Conservation (phyloP, 2,888 invertebrate species). For the Oegoconia quadripuncta region DNA sequence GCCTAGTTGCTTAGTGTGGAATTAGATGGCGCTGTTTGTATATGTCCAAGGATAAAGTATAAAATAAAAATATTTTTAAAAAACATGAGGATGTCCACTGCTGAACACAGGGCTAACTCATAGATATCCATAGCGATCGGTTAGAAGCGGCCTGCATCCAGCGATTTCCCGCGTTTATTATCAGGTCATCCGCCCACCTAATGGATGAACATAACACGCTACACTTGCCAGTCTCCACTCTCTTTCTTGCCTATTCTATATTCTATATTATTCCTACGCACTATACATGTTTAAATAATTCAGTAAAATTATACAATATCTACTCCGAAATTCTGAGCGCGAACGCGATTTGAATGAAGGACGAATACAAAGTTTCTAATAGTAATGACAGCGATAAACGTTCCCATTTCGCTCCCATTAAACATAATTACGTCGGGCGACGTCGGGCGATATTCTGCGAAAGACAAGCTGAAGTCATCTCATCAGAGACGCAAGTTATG, state of each 20-base stretch:
- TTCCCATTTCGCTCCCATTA: constrained; percentile 57
- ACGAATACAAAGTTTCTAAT: constrained; percentile 52
- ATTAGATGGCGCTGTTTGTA: no score
- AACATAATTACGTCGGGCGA: constrained; percentile 52
- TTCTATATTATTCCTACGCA: no score
- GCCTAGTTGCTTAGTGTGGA: no score
- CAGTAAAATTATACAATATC: no score
- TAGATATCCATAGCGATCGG: no score
- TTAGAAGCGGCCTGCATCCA: no score
- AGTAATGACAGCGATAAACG: constrained; percentile 58
- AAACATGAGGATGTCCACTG: no score
- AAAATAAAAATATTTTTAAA: no score
- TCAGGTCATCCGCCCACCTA: background rate
- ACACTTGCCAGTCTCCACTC: no score
- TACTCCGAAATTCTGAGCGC: constrained; percentile 8
- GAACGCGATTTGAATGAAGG: constrained; percentile 24
- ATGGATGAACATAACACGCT: background rate
- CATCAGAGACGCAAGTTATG: constrained; percentile 36
- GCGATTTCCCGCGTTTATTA: no score
- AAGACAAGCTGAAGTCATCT: constrained; percentile 36
- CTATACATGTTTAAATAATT: background rate
- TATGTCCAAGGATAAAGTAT: no score
- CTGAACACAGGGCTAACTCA: background rate
- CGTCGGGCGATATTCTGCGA: constrained; percentile 32
- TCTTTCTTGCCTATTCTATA: no score